Conservation (phyloP, 2,113 vertebrate species). For the Anarrhichthys ocellatus region DNA sequence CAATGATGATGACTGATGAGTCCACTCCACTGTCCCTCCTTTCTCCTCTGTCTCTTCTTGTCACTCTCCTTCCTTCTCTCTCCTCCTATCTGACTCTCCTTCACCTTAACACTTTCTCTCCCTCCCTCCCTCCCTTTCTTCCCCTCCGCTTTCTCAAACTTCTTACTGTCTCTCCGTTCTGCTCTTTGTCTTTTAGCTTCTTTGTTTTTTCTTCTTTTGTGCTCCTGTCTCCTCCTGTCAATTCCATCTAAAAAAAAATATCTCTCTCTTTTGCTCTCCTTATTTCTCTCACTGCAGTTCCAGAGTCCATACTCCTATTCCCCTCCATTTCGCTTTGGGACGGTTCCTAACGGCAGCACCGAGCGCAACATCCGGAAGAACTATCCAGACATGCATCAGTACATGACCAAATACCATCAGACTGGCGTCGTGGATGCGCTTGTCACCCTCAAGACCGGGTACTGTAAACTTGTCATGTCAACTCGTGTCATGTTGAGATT, state of each 20-base stretch:
- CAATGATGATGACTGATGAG: slow-evolving; percentile 79
- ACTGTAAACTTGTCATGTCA: slow-evolving; percentile 59
- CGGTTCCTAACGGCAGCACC: slow-evolving; percentile 97
- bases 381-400: slow-evolving; percentile 98
- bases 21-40: slow-evolving; percentile 60
- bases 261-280: slow-evolving; percentile 12
- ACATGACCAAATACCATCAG: slow-evolving; percentile 98
- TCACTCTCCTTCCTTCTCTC: slow-evolving; percentile 44
- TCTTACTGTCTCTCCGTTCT: slow-evolving; percentile 6
- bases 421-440: slow-evolving; percentile 93
- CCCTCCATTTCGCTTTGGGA: slow-evolving; percentile 97
- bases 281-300: slow-evolving; percentile 83
- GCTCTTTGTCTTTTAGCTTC: slow-evolving; percentile 13
- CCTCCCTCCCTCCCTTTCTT: background rate
- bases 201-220: background rate
- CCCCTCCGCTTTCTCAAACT: background rate
- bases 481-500: slow-evolving; percentile 29
- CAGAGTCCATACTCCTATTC: slow-evolving; percentile 96
- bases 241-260: background rate
- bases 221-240: background rate
- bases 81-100: slow-evolving; percentile 11
- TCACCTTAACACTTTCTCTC: slow-evolving; percentile 6
- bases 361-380: slow-evolving; percentile 99
- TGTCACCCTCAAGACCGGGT: slow-evolving; percentile 98
- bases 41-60: slow-evolving; percentile 53